Conservation (phyloP, 2,113 vertebrate genomes). For the Cavia porcellus region DNA sequence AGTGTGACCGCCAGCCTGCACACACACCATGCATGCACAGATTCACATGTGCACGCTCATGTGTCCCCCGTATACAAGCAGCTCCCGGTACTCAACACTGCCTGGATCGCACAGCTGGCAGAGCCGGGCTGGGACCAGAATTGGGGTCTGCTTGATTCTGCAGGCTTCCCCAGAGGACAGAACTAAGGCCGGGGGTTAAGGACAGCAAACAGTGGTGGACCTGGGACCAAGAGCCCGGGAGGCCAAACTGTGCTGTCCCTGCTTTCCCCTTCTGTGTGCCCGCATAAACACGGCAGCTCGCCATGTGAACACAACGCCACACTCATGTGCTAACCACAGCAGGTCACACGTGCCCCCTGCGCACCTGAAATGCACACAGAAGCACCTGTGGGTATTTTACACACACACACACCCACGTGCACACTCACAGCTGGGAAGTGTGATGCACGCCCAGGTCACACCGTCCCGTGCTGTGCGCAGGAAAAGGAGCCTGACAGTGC, state of each 20-base stretch:
- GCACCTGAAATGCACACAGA: rapidly evolving
- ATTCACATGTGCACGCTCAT: not conserved
- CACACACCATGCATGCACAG: not conserved
- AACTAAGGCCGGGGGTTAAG: not conserved
- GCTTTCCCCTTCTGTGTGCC: rapidly evolving
- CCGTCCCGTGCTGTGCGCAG: not conserved
- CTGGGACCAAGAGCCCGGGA: not conserved
- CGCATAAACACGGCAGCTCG: not conserved
- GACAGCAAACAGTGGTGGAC: not conserved
- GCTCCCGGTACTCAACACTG: no score
- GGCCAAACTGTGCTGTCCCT: not conserved
- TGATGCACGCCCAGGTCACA: not conserved
- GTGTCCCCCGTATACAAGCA: no score
- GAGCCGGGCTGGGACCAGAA: not conserved
- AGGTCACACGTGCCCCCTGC: not conserved
- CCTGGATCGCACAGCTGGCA: not conserved
- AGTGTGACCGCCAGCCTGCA: not conserved
- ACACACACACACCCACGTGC: not conserved
- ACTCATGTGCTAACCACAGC: not conserved
- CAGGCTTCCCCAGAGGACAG: not conserved
- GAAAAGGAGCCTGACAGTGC: not conserved
- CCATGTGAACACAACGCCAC: not conserved
- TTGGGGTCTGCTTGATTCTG: not conserved
- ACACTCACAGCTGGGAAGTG: not conserved
- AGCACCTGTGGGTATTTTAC: not conserved